Base-by-base conservation (phyloP, 2,888 invertebrate species). In the Hypolimnas misippus region DNA sequence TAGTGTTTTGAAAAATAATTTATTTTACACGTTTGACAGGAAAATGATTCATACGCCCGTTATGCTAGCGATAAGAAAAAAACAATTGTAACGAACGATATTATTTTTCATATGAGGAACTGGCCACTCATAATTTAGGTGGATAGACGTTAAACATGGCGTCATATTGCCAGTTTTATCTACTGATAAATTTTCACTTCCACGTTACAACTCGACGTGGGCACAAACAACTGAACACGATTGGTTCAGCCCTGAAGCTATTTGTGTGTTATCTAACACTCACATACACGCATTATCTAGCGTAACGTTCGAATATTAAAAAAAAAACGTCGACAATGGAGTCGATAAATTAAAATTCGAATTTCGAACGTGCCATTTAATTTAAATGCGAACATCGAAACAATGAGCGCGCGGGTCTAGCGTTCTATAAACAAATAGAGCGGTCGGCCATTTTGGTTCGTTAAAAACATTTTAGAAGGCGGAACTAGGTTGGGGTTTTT, bases 401-500 rank as follows among this genome's bases (percentile, higher is more conserved):
- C 59, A 60, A 60, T 60, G 46, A 54, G 52, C 68, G 73, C 77
- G 73, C 76, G 73, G 73, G 76, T 78, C 80, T 83, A 81, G 76
- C 80, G 79, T 75, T 79, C 81, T 81, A 78, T 82, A 81, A 83
- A 83, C 86, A 87, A 89, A 89, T 87, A 89, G 87, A 82, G 81
- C 76, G 78, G 77, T 81, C 87, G 73, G 91, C 91, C 91, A 90
- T 91, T 85, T 89, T 90, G 87, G 84, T 78, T 84, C 82, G 80
- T 83, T 84, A 84, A 89, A 87, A 90, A 89, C 88, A 89, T 88
- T 90, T 87, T 89, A 87, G 90, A 89, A 92, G 90, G 91, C 91
- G 91, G 90, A 89, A 88, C 91, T 89, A 89, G 84, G 84, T 87
- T 86, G 87, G 86, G 87, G 44, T 46, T 87, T 89, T 90, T 89